Conservation (phyloP, 2,113 vertebrate species). For the Sarotherodon lohbergeri region DNA sequence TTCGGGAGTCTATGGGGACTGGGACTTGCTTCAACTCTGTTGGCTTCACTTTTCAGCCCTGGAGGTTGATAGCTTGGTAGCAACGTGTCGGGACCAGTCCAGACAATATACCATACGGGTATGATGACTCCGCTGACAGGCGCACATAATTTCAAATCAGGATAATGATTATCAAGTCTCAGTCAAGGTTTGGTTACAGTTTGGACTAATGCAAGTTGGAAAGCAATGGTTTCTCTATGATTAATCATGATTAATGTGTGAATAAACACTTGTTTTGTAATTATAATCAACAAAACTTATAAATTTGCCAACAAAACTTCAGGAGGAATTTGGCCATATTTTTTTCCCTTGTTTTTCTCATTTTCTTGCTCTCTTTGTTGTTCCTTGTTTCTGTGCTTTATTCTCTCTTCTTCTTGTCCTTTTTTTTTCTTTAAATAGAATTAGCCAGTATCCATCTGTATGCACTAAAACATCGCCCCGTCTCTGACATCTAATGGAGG, state of each 20-base stretch:
- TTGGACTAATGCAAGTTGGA: background rate
- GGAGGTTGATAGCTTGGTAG: background rate
- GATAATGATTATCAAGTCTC: background rate
- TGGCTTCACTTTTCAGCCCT: background rate
- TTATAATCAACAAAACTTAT: background rate
- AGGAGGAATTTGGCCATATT: background rate
- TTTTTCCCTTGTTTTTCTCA: background rate
- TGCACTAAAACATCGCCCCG: slow-evolving; percentile 23
- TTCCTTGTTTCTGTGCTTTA: background rate
- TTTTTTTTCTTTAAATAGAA: slow-evolving; percentile 27
- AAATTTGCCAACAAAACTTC: background rate
- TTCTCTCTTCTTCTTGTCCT: slow-evolving; percentile 23
- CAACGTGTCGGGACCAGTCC: background rate
- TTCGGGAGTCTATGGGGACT: background rate
- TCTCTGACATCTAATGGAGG: slow-evolving; percentile 54
- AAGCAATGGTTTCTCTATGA: background rate
- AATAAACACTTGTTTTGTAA: background rate
- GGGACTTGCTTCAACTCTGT: background rate
- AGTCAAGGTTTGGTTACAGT: background rate
- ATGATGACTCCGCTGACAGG: background rate
- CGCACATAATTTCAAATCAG: background rate
- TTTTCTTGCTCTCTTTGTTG: background rate
- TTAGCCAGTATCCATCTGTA: slow-evolving; percentile 37
- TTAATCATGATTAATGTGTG: background rate
- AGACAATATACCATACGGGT: background rate